phyloP scores from a whole-genome alignment of 2,888 invertebrate species.

The Acanthosoma haemorrhoidale region DNA sequence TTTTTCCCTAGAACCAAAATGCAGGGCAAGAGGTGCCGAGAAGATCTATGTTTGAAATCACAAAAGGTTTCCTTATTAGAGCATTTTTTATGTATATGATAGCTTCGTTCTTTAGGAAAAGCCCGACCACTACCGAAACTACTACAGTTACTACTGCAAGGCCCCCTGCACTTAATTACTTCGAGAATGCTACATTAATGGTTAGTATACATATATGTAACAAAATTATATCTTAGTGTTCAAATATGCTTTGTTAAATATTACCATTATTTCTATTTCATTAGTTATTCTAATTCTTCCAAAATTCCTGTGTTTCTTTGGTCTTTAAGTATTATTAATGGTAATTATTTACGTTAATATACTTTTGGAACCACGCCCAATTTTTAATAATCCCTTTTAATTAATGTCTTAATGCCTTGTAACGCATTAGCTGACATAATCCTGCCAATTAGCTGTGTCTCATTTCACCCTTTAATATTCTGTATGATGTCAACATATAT shows the following conservation, averaged over 20 bases:
- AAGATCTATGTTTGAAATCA: constrained; percentile 68
- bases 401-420: no score
- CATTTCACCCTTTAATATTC: no score
- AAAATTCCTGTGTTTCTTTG: no score
- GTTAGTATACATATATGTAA: constrained; percentile 42
- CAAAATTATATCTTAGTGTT: neutral
- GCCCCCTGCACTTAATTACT: constrained; percentile 64
- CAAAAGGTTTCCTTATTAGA: constrained; percentile 80
- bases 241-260: neutral
- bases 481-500: no score
- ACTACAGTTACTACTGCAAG: constrained; percentile 46
- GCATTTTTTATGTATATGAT: constrained; percentile 90
- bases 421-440: no score
- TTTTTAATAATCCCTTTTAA: no score
- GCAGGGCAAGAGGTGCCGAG: constrained; percentile 26
- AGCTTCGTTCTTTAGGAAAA: constrained; percentile 76
- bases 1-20: constrained; percentile 15
- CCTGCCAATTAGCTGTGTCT: no score
- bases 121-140: constrained; percentile 51
- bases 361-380: no score
- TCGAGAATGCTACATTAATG: constrained; percentile 74
- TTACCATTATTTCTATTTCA: no score
- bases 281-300: no score
- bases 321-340: no score
- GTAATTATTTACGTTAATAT: no score